Percentiles rank a stretch among this genome's conserved stretches.
These are phyloP conservation scores for Stichodactyla mertensii DNA, from an alignment of 64 coral and sea anemone species.

Conservation along the genomic window DNA sequence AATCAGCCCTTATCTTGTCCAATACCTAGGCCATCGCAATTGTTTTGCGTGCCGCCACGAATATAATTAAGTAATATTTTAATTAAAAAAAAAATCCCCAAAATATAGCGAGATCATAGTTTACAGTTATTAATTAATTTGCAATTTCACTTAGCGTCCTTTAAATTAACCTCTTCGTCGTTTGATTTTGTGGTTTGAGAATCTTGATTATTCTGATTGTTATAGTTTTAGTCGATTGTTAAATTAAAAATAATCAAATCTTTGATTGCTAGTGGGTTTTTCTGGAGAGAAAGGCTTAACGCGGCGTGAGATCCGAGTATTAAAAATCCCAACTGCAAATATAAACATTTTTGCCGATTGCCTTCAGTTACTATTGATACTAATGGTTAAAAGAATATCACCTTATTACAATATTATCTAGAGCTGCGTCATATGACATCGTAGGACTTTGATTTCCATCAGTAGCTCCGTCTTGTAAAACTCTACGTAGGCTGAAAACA, in stretches of 20 bases:
- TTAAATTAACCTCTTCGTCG: background rate
- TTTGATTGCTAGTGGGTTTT: background rate
- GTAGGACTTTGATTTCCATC: background rate
- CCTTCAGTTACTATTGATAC: background rate
- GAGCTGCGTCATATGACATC: background rate
- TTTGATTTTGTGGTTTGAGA: too few species aligned
- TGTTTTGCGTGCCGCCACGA: background rate
- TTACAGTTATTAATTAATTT: background rate
- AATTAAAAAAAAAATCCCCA: background rate
- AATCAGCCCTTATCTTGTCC: background rate
- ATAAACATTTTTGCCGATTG: background rate
- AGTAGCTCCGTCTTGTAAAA: background rate
- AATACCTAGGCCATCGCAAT: background rate
- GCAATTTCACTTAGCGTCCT: background rate
- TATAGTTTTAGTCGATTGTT: background rate
- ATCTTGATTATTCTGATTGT: background rate
- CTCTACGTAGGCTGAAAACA: background rate
- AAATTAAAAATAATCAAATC: background rate
- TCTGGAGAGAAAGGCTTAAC: background rate
- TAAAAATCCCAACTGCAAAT: background rate
- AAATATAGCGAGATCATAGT: background rate
- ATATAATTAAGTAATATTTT: background rate
- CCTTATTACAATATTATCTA: background rate
- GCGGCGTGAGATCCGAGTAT: background rate
- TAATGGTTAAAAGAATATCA: background rate